Percentiles rank a stretch among this genome's conserved stretches.
Evolutionary conservation across 1,140 invertebrate genomes (phyloP).

Genomic region (Neotoxoptera formosana): DNA sequence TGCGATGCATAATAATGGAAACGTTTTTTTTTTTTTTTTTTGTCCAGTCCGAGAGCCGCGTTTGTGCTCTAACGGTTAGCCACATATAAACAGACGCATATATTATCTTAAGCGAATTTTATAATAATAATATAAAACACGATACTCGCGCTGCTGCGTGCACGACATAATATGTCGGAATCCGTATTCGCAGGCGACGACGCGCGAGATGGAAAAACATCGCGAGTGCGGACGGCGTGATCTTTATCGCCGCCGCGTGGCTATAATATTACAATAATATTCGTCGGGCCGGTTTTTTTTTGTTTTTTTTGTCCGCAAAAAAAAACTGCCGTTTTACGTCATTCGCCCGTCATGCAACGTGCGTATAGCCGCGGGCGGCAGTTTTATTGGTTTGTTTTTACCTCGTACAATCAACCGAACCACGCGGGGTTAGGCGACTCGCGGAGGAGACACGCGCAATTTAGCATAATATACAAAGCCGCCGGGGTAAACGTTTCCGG

Average conservation of each 20-base stretch:
- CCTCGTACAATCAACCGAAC: background rate
- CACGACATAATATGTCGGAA: background rate
- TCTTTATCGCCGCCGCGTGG: background rate
- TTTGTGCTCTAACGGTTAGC: background rate
- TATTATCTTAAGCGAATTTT: constrained; percentile 46
- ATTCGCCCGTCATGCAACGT: background rate
- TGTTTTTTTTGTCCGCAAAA: background rate
- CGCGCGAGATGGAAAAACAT: background rate
- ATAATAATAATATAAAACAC: background rate
- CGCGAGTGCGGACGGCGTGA: background rate
- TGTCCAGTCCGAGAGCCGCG: background rate
- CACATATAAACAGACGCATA: background rate
- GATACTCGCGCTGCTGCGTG: background rate
- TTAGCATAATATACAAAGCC: background rate
- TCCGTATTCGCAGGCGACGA: no score
- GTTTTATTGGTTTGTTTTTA: background rate
- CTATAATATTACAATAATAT: background rate
- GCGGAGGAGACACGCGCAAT: background rate
- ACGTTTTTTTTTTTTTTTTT: background rate
- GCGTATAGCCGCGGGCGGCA: background rate
- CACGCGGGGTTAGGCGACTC: background rate
- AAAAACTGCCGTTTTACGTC: background rate
- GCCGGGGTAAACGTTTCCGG: background rate
- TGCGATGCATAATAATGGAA: background rate
- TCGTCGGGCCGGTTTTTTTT: background rate